Conservation (phyloP, 1,140 invertebrate genomes). For the Drosophila arawakana region DNA sequence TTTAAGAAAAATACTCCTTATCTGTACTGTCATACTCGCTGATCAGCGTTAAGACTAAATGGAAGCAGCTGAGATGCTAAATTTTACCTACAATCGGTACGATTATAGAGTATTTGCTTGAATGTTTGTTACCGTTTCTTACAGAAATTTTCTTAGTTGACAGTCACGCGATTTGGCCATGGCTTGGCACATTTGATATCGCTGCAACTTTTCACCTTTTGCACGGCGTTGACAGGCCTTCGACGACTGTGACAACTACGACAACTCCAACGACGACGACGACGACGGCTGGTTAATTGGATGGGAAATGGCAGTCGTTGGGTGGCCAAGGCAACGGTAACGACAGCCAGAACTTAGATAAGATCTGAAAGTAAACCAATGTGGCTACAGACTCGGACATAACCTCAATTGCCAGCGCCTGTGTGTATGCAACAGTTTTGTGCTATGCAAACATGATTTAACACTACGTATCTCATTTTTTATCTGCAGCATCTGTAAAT, state of each 20-base stretch:
- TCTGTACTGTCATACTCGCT: too few species aligned
- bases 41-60: too few species aligned
- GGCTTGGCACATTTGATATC: slow-evolving; percentile 76
- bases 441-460: slow-evolving; percentile 50
- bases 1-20: too few species aligned
- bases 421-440: slow-evolving; percentile 30
- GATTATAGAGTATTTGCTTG: slow-evolving; percentile 19
- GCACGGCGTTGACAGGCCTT: slow-evolving; percentile 41
- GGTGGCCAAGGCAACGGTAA: slow-evolving; percentile 8
- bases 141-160: slow-evolving; percentile 37
- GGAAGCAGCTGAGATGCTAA: too few species aligned
- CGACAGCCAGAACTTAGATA: slow-evolving; percentile 16
- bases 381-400: slow-evolving; percentile 12
- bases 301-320: slow-evolving; percentile 28
- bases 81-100: neutral
- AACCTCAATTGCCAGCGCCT: slow-evolving; percentile 37
- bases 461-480: slow-evolving; percentile 38
- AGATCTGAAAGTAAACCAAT: slow-evolving; percentile 33
- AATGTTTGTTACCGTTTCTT: slow-evolving; percentile 3
- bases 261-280: too few species aligned
- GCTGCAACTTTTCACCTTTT: slow-evolving; percentile 76
- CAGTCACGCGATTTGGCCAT: slow-evolving; percentile 69
- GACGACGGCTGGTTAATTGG: slow-evolving; percentile 70
- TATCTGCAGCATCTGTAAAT: slow-evolving; percentile 54
- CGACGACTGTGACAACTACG: slow-evolving; percentile 1